Conservation (phyloP, 2,113 vertebrate genomes). For the Clarias macrocephalus region DNA sequence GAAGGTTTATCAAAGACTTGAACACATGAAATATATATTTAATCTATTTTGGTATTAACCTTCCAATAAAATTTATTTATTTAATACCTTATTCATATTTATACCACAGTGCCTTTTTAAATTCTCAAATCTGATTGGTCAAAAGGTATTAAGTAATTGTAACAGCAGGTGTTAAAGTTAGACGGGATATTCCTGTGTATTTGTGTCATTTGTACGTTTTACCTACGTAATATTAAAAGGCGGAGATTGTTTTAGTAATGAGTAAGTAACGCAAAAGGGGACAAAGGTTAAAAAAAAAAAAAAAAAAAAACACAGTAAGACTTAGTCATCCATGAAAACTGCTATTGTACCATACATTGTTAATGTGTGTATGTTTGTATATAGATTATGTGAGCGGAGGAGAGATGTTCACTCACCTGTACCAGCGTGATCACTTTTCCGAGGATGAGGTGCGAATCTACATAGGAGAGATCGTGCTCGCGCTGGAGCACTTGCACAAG, state of each 20-base stretch:
- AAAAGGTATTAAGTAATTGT: background rate
- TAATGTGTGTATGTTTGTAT: constrained; percentile 14
- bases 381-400: constrained; percentile 90
- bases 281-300: background rate
- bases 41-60: background rate
- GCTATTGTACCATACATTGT: background rate
- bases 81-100: background rate
- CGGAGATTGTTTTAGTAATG: background rate
- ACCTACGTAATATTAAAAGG: background rate
- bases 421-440: constrained; percentile 87
- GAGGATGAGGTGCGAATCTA: constrained; percentile 88
- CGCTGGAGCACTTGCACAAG: constrained; percentile 89
- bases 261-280: background rate
- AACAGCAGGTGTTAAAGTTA: background rate
- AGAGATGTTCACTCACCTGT: constrained; percentile 91
- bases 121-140: background rate
- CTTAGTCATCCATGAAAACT: background rate
- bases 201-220: background rate
- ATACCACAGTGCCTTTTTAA: background rate
- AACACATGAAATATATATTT: background rate
- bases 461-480: constrained; percentile 85
- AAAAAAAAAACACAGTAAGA: background rate
- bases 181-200: background rate
- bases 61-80: background rate
- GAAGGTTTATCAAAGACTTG: background rate